Conservation (phyloP, 2,113 vertebrate species). For the Cnemophilus loriae region DNA sequence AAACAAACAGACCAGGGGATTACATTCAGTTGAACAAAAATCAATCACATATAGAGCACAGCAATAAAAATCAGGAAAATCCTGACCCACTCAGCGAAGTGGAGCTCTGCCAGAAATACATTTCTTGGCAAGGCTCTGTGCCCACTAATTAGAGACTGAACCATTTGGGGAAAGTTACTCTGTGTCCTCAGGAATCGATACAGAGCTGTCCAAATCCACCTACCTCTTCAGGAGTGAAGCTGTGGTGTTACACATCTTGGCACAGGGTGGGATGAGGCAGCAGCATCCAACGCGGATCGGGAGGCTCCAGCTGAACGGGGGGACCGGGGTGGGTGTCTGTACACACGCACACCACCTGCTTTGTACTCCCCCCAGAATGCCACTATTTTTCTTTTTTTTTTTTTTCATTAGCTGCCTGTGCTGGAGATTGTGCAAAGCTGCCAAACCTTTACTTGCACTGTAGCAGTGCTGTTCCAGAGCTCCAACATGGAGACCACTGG, state of each 20-base stretch:
- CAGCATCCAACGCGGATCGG: not conserved
- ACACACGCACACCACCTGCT: not conserved
- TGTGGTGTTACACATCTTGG: not conserved
- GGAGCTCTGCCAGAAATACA: constrained; percentile 36
- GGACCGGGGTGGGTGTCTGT: not conserved
- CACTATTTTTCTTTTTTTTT: not conserved
- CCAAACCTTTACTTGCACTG: not conserved
- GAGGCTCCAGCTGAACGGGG: not conserved
- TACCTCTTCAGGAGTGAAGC: not conserved
- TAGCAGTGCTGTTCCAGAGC: not conserved
- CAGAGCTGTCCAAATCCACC: constrained; percentile 38
- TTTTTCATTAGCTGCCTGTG: not conserved
- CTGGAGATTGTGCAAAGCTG: not conserved
- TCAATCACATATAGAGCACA: not conserved
- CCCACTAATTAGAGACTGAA: constrained; percentile 43
- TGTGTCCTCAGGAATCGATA: not conserved
- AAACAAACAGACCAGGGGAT: not conserved
- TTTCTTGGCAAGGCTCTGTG: constrained; percentile 45
- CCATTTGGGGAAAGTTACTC: constrained; percentile 48
- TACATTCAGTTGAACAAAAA: not conserved
- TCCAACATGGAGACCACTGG: not conserved
- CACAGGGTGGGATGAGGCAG: not conserved
- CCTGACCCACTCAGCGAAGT: constrained; percentile 19
- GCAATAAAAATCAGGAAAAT: not conserved
- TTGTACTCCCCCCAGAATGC: not conserved